Evolutionary conservation across 2,113 vertebrate genomes (phyloP), one percentile per base, ranked within the genome.

Genomic region (human (Homo sapiens)): DNA sequence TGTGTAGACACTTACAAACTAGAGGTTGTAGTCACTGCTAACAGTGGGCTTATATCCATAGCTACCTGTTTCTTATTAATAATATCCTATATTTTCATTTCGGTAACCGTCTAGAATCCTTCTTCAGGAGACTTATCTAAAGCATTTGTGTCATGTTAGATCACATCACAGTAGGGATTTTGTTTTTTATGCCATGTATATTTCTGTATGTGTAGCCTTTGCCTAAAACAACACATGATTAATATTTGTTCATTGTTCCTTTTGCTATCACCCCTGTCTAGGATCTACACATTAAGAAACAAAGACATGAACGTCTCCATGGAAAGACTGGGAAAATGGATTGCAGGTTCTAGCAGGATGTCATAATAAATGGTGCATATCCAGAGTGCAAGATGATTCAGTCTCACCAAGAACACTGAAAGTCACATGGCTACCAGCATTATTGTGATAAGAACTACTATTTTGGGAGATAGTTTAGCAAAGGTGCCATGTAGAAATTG

Each of bases 271-370:
- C 92, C 16, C 90, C 93, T 38, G 0, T 97, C 40, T 80, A 96
- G 18, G 96, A 97, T 73, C 22, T 95, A 95, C 38, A 93, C 76
- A n/a, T 61, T 97, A 76, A 95, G 87, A 88, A 97, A 96, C 45
- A 73, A 95, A 78, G 80, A 97, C 5, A 84, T 96, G 50, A 83
- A 55, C 85, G 17, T 23, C 13, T 68, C 93, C 11, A 59, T 93
- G 68, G 91, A 59, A 76, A 96, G 64, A 75, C 27, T 68, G 14
- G n/a, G 64, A 22, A 97, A 86, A 40, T 0, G 8, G 50, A 55
- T 32, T 83, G 50, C 48, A 43, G 17, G 22, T 45, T 59, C 57
- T 30, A 64, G 14, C 5, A 2, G 40, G 11, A 93, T 80, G 23
- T 85, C 45, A 40, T 50, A 57, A 81, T 59, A 35, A 81, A 80